Evolutionary conservation across 2,797 vertebrate species (phyloP).

Genomic region (Falco cherrug): DNA sequence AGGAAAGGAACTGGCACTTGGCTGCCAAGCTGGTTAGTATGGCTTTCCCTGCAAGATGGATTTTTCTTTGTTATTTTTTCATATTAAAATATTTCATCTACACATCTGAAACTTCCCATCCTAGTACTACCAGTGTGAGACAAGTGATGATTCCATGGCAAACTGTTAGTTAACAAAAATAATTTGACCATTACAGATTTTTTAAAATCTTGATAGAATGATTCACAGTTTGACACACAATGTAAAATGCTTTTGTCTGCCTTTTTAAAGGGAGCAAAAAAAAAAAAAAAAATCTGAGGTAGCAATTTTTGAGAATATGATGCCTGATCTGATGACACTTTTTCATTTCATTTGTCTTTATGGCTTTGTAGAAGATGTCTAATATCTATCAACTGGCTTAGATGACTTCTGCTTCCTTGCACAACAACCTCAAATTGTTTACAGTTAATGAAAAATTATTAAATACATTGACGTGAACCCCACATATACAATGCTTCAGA

Average conservation of each 20-base stretch:
- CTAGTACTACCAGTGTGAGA: neutral
- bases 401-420: constrained; percentile 62
- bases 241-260: constrained; percentile 3
- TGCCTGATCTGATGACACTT: neutral
- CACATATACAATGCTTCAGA: neutral
- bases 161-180: neutral
- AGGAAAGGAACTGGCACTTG: neutral
- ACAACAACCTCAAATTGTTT: neutral
- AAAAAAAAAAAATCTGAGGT: constrained; percentile 57
- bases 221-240: neutral
- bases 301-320: constrained; percentile 59
- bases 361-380: constrained; percentile 67
- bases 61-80: neutral
- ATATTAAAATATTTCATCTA: neutral
- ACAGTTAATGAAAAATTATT: neutral
- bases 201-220: neutral
- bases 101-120: neutral
- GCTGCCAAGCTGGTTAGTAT: neutral
- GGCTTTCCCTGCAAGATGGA: neutral
- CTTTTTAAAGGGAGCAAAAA: constrained; percentile 38
- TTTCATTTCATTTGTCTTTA: constrained; percentile 66
- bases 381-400: neutral
- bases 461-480: constrained; percentile 18
- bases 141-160: neutral
- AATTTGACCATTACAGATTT: neutral